phyloP scores from a whole-genome alignment of 92 coral and sea anemone genomes.

The Nematostella vectensis region DNA sequence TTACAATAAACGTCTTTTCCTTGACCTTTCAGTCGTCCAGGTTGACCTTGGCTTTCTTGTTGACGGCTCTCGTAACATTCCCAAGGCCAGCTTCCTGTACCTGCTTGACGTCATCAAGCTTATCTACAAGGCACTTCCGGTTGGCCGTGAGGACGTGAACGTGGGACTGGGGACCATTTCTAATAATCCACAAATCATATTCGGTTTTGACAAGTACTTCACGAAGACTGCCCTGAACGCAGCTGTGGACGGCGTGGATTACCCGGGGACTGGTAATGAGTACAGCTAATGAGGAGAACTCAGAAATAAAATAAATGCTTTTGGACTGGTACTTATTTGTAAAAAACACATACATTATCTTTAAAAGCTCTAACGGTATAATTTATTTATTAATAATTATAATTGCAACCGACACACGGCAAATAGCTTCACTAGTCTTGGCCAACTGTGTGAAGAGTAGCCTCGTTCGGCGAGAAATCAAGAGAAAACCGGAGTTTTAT shows the following conservation, averaged over 20 bases:
- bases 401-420: too few relatives aligned
- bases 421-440: too few relatives aligned
- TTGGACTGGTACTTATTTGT: too few relatives aligned
- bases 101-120: slow-evolving; percentile 57
- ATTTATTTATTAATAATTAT: too few relatives aligned
- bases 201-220: slow-evolving; percentile 63
- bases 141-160: slow-evolving; percentile 56
- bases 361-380: too few relatives aligned
- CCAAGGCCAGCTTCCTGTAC: slow-evolving; percentile 51
- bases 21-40: slow-evolving; percentile 57
- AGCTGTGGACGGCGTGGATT: slow-evolving; percentile 46
- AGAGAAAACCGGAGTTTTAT: too few relatives aligned
- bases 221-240: slow-evolving; percentile 49
- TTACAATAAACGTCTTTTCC: neutral
- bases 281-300: too few relatives aligned
- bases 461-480: too few relatives aligned
- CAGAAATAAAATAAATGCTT: too few relatives aligned
- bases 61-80: slow-evolving; percentile 65
- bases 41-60: slow-evolving; percentile 80
- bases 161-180: slow-evolving; percentile 68
- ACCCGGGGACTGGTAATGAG: slow-evolving; percentile 39
- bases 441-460: too few relatives aligned
- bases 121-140: slow-evolving; percentile 69
- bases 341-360: too few relatives aligned
- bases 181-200: slow-evolving; percentile 45